Evolutionary conservation across 2,888 invertebrate genomes (phyloP), one percentile per base, ranked within the genome.

Genomic region (Dasysyrphus albostriatus): DNA sequence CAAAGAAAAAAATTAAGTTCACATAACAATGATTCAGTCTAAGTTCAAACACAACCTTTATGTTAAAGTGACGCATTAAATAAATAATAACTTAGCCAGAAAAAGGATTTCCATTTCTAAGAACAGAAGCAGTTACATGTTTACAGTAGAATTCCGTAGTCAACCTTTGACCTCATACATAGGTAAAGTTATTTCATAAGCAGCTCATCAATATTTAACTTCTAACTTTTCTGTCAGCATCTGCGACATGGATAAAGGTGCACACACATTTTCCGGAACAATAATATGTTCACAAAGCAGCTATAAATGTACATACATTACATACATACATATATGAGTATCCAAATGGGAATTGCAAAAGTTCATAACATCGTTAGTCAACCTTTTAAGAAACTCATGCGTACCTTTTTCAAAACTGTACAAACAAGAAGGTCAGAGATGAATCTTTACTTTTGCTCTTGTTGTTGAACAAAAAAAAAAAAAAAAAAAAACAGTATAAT

Each of bases 351-450:
- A 8, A 54, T 69, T 54, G 34, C 42, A 54, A 51, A 65, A 75
- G 61, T 65, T 63, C 42, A 7, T 75, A 75, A 75, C 42, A 54
- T 75, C 65, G 44, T 75, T 75, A 75, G 42, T 34, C 75, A 75
- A 32, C 75, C 75, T 75, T 75, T 75, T 65, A 65, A 56, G 63
- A 75, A 69, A 67, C 49, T 67, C 67, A 14, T 65, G 65, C 29
- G n/a, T 69, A 54, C 39, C 54, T 69, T 54, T 51, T n/a, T 19
- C 14, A 39, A 24, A 51, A 54, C 16, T 51, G 19, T 37, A n/a
- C 8, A 69, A 37, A n/a, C 16, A 65, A 65, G 14, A 65, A 47
- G 65, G 65, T 47, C 65, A 47, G 4, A 19, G 29, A 65, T n/a
- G 63, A 44, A 47, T 39, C 59, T 59, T 39, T 59, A 47, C 63